Base-by-base conservation (phyloP, 2,797 vertebrate species). In the Oreortyx pictus region DNA sequence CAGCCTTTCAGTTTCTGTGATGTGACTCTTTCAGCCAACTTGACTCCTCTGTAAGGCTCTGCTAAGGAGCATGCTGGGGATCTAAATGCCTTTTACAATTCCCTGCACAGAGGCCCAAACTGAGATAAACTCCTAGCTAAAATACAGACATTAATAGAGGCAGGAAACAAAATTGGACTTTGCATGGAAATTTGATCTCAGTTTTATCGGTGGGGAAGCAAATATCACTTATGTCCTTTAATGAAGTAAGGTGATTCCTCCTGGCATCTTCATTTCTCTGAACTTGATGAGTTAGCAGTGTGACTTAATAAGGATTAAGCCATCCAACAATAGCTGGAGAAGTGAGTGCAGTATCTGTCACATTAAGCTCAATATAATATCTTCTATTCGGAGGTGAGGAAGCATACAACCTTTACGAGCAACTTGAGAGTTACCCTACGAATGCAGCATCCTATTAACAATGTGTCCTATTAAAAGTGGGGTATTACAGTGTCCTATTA, bases 251-350 rank as follows among this genome's bases (percentile, higher is more conserved):
- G 35, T 89, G 77, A 85, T 81, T 94, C 82, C 95, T 95, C 65
- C 79, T 82, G 57, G 52, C 52, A 72, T 88, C 75, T 80, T 82
- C 70, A 80, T 71, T 65, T 65, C 59, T 85, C 65, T 24, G 37
- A 93, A 78, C 47, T 83, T 94, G 94, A 89, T 96, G 89, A 96
- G 92, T 95, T 91, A 93, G 87, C 72, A 50, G 67, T 23, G 70
- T 57, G 87, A 54, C 59, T 85, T 75, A 89, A 94, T 88, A 75
- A 95, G 56, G 74, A 95, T 95, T 91, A 96, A 89, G 62, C 22
- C 46, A 95, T 95, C 95, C 91, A 67, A 95, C 90, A 90, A 78
- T 70, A 90, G 29, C 77, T 56, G 43, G 24, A 62, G 64, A 49
- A 88, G 25, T 39, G 82, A 44, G 82, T 65, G 94, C 64, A 64